A percentile compares a stretch with the other conserved stretches of the same genome.
Evolutionary conservation across 2,113 vertebrate species (phyloP).

Genomic region (Sclerurus mexicanus): DNA sequence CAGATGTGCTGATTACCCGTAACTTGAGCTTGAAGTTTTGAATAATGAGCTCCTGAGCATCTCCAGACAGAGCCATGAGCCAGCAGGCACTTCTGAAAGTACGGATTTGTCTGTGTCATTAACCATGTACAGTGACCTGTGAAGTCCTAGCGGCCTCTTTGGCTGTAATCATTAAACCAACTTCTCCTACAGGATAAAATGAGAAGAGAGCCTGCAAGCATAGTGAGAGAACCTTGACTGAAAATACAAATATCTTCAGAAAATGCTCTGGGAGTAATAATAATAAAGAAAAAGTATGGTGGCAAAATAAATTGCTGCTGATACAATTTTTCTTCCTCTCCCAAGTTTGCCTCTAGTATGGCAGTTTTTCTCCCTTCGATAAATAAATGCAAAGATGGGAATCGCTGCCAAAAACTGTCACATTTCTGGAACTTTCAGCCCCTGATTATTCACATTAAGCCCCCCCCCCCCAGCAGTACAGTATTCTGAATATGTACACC

Average conservation of each 20-base stretch:
- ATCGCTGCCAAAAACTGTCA: slow-evolving; percentile 63
- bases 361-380: slow-evolving; percentile 49
- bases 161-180: slow-evolving; percentile 48
- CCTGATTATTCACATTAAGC: slow-evolving; percentile 65
- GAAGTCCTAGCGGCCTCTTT: not conserved
- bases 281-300: slow-evolving; percentile 26
- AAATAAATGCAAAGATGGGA: slow-evolving; percentile 66
- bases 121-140: not conserved
- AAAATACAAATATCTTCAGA: slow-evolving; percentile 51
- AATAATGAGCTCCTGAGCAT: slow-evolving; percentile 47
- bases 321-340: slow-evolving; percentile 50
- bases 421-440: slow-evolving; percentile 67
- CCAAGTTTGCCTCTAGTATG: slow-evolving; percentile 54
- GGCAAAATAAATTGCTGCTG: slow-evolving; percentile 53
- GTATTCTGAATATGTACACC: slow-evolving; percentile 60
- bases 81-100: not conserved
- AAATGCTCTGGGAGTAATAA: slow-evolving; percentile 48
- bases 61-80: not conserved
- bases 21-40: slow-evolving; percentile 22
- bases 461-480: not conserved
- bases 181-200: not conserved
- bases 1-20: slow-evolving; percentile 8
- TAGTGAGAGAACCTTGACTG: not conserved
- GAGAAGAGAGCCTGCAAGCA: not conserved
- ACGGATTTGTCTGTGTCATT: slow-evolving; percentile 25